Evolutionary conservation across 2,888 invertebrate species (phyloP), one percentile per base, ranked within the genome.

Genomic region (Hirtodrosophila alboralis): DNA sequence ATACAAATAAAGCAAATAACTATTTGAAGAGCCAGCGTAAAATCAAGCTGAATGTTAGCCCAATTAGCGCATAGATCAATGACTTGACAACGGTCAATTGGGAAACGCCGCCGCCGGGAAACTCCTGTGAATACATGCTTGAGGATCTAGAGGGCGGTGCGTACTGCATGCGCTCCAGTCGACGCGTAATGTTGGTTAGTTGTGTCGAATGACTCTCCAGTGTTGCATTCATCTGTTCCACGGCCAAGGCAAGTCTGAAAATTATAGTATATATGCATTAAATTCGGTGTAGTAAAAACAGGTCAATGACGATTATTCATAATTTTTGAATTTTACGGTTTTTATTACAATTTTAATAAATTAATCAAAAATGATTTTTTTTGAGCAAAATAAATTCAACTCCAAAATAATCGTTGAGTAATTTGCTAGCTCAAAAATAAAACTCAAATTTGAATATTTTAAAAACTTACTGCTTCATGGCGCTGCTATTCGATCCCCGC

Each of bases 171-270:
- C 89, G 88, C 34, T 90, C 89, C 56, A 90, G 59, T 10, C 87
- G 86, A 12, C 75, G 61, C 53, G 87, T 80, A 4, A 90, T 89
- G 18, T 84, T 74, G 13, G 78, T 91, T 23, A 93, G 88, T 8
- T 92, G 92, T 2, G 87, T 49, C 0, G 91, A 89, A 54, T 93
- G 93, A 0, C 92, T 92, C n/a, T 92, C 90, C 2, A 93, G 78
- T 0, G 92, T 88, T 0, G 89, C 70, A 73, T 92, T 93, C 6
- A 93, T 91, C 16, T 92, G 90, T 12, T 90, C 89, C 0, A 93
- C 87, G 0, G 91, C 90, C 26, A 91, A 89, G 14, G 92, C 91
- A 12, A 93, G 67, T 3, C 92, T 93, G 1, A 4, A 13, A 12
- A 13, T 6, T 28, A 1, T 28, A 23, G 12, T 6, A 28, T 38